Percentiles rank a stretch among this genome's conserved stretches.
These are phyloP conservation scores for Martes martes DNA, from an alignment of 2,113 vertebrate genomes.

Conservation along the genomic window DNA sequence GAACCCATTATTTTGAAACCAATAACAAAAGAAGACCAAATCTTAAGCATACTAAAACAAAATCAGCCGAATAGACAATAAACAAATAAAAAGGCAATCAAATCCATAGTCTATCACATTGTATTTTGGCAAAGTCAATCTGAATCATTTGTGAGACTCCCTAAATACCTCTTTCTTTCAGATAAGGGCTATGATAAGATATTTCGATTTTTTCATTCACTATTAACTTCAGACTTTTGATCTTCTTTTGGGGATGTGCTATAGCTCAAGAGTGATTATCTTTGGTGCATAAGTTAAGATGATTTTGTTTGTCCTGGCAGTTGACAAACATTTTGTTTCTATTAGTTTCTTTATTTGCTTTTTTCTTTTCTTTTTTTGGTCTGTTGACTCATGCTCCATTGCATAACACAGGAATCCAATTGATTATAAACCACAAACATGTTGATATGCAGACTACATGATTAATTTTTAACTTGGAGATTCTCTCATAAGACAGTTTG, in stretches of 20 bases:
- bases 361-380: neutral
- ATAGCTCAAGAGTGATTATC: neutral
- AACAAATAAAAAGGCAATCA: neutral
- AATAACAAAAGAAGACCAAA: neutral
- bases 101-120: neutral
- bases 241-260: neutral
- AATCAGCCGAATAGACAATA: neutral
- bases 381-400: neutral
- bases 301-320: slow-evolving; percentile 15
- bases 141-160: neutral
- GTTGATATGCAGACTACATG: neutral
- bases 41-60: neutral
- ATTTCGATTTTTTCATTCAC: neutral
- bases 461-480: slow-evolving; percentile 67
- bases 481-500: slow-evolving; percentile 36
- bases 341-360: neutral
- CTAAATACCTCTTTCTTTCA: neutral
- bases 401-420: slow-evolving; percentile 13
- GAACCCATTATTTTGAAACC: neutral
- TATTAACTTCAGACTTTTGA: neutral
- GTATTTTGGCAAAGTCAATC: neutral
- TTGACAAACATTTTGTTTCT: slow-evolving; percentile 24
- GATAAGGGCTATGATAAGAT: neutral
- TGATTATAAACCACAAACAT: slow-evolving; percentile 29
- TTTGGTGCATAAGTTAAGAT: neutral